Conservation (phyloP, 2,888 invertebrate species). For the Parascotia fuliginaria region DNA sequence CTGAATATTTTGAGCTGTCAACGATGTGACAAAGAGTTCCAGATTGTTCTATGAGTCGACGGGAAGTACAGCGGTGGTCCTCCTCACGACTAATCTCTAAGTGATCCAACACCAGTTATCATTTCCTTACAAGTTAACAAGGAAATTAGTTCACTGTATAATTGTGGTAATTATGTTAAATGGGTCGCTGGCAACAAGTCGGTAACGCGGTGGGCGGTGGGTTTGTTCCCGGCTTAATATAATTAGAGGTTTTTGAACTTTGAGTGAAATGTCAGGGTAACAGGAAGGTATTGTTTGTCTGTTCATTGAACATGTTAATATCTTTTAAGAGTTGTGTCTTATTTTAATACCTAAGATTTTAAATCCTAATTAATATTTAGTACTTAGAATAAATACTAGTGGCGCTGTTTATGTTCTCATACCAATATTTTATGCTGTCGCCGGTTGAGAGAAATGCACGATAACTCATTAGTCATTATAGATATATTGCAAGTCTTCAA, state of each 20-base stretch:
- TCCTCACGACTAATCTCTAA: neutral
- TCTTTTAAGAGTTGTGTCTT: no score
- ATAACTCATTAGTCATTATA: no score
- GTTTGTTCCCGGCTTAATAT: constrained; percentile 23
- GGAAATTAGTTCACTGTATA: constrained; percentile 40
- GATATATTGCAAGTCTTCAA: no score
- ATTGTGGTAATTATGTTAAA: constrained; percentile 43
- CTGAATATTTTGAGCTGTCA: no score
- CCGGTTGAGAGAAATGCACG: no score
- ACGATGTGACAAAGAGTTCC: no score
- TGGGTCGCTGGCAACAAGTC: constrained; percentile 38
- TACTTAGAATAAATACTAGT: no score
- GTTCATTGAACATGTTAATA: neutral
- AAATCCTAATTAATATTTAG: no score
- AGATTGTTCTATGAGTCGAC: neutral
- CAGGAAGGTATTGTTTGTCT: constrained; percentile 10
- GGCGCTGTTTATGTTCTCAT: no score
- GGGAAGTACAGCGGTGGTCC: constrained; percentile 8
- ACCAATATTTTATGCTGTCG: no score
- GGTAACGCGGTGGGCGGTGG: constrained; percentile 50
- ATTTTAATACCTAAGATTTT: no score
- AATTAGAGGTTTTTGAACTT: constrained; percentile 41
- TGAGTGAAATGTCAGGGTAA: neutral
- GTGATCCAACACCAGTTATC: constrained; percentile 6
- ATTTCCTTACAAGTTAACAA: constrained; percentile 43